These are phyloP conservation scores for Telmatochromis brichardi DNA, from an alignment of 2,113 vertebrate genomes.

Conservation along the genomic window DNA sequence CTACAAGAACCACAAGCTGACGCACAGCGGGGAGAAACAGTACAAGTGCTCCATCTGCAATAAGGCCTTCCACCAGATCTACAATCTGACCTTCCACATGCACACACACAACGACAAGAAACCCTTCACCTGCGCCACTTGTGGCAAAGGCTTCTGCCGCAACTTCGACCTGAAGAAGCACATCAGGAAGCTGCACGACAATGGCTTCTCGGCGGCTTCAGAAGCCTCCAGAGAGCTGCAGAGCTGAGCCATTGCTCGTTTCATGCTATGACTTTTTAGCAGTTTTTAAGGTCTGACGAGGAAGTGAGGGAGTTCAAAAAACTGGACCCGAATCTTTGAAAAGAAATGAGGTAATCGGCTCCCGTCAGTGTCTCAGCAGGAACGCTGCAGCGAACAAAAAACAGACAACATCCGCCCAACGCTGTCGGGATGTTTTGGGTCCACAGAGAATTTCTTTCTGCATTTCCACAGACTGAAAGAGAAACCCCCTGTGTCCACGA, in stretches of 20 bases:
- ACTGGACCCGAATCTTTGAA: background rate
- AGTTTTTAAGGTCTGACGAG: background rate
- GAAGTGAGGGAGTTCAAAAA: background rate
- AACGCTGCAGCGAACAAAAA: background rate
- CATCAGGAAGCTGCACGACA: constrained; percentile 90
- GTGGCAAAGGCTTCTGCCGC: constrained; percentile 96
- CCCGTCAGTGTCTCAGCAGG: background rate
- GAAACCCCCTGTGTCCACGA: background rate
- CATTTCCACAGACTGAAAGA: background rate
- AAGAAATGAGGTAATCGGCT: background rate
- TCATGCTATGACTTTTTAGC: background rate
- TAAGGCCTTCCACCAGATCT: constrained; percentile 98
- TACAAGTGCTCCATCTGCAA: constrained; percentile 99
- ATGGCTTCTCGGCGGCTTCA: constrained; percentile 72
- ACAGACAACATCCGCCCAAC: background rate
- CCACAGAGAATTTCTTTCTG: background rate
- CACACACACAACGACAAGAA: constrained; percentile 99
- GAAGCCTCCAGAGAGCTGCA: constrained; percentile 80
- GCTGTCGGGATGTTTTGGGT: background rate
- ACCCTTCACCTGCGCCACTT: constrained; percentile 96
- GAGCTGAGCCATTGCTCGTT: constrained; percentile 66
- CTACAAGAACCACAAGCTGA: constrained; percentile 99
- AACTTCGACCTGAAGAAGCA: constrained; percentile 99
- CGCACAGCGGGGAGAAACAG: constrained; percentile 98
- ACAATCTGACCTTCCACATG: constrained; percentile 99